Percentiles rank a stretch among this genome's conserved stretches.
Conservation (phyloP, 2,797 vertebrate species). For the Salmo trutta region DNA sequence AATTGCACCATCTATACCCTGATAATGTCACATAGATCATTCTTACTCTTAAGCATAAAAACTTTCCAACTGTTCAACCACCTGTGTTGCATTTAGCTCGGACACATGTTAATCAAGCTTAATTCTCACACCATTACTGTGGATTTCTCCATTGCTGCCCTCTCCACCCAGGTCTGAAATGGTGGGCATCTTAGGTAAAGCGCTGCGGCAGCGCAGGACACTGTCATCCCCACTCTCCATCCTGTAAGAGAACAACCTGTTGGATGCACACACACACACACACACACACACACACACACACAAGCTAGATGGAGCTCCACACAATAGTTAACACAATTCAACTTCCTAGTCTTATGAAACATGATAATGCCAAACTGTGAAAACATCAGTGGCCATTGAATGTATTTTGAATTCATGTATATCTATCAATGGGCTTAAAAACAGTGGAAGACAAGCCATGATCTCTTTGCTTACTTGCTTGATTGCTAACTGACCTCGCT, state of each 20-base stretch:
- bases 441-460: background rate
- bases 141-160: constrained; percentile 35
- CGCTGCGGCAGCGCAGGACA: constrained; percentile 38
- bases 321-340: background rate
- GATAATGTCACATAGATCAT: background rate
- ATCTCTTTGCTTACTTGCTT: too few species aligned
- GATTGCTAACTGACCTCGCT: too few species aligned
- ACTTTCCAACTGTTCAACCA: background rate
- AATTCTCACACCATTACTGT: constrained; percentile 65
- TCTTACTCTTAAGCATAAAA: background rate
- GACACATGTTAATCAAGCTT: too few species aligned
- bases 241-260: constrained; percentile 33
- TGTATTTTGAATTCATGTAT: background rate
- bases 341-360: background rate
- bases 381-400: background rate
- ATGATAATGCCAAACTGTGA: background rate
- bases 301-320: background rate
- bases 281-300: background rate
- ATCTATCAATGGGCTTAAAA: background rate
- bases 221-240: constrained; percentile 60
- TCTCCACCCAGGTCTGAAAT: constrained; percentile 34
- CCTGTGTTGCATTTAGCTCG: background rate
- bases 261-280: background rate
- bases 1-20: background rate
- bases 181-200: constrained; percentile 28